Base-by-base conservation (phyloP, 2,888 invertebrate species). In the Drosophila neonasuta region DNA sequence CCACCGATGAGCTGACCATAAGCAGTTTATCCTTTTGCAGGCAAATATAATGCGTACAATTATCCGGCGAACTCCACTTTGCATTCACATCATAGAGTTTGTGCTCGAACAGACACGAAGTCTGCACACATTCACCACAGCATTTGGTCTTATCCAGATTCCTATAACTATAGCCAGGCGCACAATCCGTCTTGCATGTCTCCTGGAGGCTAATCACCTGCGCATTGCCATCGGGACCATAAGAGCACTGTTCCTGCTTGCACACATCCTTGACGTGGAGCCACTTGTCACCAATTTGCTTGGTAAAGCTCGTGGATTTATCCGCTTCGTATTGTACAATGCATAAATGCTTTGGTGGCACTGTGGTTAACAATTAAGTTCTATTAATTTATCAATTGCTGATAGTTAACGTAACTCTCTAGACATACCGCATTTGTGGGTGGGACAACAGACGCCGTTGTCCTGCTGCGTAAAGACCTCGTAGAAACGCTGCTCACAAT, bases 51-150 rank as follows among this genome's bases (percentile, higher is more conserved):
- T 91, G 91, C 0, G 94, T 95, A 88, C 95, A 95, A 82, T 94
- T 94, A 87, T 95, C 94, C 0, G 88, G 71, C 0, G 94, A 94
- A 7, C 89, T 87, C 95, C 95, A 95, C 0, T 88, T 91, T 0
- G 92, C 89, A n/a, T 93, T 93, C 1, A 93, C 91, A 24, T 91
- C 78, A 48, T 92, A 91, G 0, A 93, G 75, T 0, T 89, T 85
- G 0, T 92, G 92, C 0, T 91, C 93, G 2, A 92, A 89, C 0
- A 93, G 86, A 61, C 95, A 95, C 20, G 92, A 91, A 0, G 90
- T 90, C 87, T 93, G 94, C 39, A 91, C 90, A 74, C 95, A 95
- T 45, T 91, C 91, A 0, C 95, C 95, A 79, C 95, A 95, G 89
- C 95, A 95, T 15, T 87, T 87, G 0, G 78, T 81, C 34, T 75